Evolutionary conservation across 2,888 invertebrate species (phyloP).

Genomic region (Augiades crinisus): DNA sequence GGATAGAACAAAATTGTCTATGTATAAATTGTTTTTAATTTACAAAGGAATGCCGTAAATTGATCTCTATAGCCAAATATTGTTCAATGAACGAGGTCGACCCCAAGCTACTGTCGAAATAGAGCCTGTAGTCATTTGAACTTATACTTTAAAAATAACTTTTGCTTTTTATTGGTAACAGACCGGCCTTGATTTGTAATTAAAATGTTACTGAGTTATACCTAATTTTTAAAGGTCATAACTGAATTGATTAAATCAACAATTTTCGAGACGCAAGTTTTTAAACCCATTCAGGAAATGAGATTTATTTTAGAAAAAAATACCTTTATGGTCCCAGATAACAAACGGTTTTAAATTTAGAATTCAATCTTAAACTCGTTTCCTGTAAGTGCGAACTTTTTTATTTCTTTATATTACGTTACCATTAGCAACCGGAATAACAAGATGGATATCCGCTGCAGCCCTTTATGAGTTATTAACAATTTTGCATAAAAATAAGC

Average conservation of each 20-base stretch:
- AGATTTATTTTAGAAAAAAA: slow-evolving; percentile 23
- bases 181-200: slow-evolving; percentile 38
- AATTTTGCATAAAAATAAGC: slow-evolving; percentile 26
- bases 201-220: slow-evolving; percentile 35
- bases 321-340: background rate
- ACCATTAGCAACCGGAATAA: slow-evolving; percentile 51
- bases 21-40: slow-evolving; percentile 17
- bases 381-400: slow-evolving; percentile 41
- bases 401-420: slow-evolving; percentile 18
- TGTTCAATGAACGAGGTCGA: slow-evolving; percentile 33
- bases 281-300: slow-evolving; percentile 33
- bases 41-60: slow-evolving; percentile 16
- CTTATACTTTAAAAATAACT: slow-evolving; percentile 35
- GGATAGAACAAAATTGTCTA: background rate
- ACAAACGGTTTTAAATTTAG: slow-evolving; percentile 27
- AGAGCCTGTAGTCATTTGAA: slow-evolving; percentile 36
- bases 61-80: slow-evolving; percentile 27
- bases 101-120: slow-evolving; percentile 34
- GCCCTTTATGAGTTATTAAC: slow-evolving; percentile 26
- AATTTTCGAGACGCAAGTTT: slow-evolving; percentile 17
- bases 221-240: slow-evolving; percentile 35
- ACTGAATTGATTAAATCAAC: slow-evolving; percentile 14
- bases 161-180: slow-evolving; percentile 37
- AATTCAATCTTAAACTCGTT: slow-evolving; percentile 47
- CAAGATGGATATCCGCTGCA: slow-evolving; percentile 51